Evolutionary conservation across 2,797 vertebrate genomes (phyloP), one percentile per base, ranked within the genome.

Genomic region (Macroramphosus scolopax): DNA sequence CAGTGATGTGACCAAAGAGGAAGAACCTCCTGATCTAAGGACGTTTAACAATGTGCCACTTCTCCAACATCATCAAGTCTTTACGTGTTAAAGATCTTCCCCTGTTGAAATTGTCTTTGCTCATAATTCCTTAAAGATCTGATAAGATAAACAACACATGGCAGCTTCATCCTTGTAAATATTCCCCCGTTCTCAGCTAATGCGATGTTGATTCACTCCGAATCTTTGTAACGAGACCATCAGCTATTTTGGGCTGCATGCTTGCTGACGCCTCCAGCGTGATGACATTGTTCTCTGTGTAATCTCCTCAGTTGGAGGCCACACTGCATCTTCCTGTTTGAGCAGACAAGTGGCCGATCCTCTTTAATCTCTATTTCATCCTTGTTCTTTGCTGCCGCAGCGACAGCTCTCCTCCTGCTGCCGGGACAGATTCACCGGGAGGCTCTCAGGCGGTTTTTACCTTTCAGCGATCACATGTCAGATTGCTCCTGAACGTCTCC

Each of bases 221-320:
- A 83, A 59, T 76, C 64, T 70, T 53, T 49, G 45, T 6, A 35
- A 47, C 24, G 11, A 54, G 46, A 51, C 49, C 54, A 15, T 25
- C 34, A 33, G 63, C 55, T 80, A 82, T 82, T 79, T 82, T 73
- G 51, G 57, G 75, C 54, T 29, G 14, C 15, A 0, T 1, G 63
- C 48, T 73, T 8, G 36, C 61, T 8, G 60, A 35, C 53, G 71
- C 70, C 53, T 59, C 60, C 65, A 34, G 35, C 47, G 9, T 38
- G 54, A 76, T 80, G 77, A 56, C 53, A 77, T 73, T 68, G 74
- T 77, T 77, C 68, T 74, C 59, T 34, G 37, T 66, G 75, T 75
- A 81, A 80, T 77, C 75, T 62, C 49, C 68, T 60, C 57, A 14
- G 51, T 54, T 75, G 24, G 68, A 55, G 57, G 63, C 64, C 62